phyloP scores from a whole-genome alignment of 2,888 invertebrate genomes.

The Xylophagus ater region DNA sequence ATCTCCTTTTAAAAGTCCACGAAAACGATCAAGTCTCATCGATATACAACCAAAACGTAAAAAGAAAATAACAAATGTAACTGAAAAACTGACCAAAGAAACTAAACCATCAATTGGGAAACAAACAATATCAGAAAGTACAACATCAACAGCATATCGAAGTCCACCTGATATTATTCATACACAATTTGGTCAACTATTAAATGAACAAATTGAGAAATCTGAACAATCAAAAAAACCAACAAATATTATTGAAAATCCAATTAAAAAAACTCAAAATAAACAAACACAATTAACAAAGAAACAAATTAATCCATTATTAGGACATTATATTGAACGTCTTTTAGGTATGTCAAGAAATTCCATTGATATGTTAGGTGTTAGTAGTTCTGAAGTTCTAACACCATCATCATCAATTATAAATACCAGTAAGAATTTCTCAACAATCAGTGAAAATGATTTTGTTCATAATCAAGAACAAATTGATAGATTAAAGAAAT shows the following conservation, averaged over 20 bases:
- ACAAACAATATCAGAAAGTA: constrained; percentile 17
- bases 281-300: neutral
- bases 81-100: constrained; percentile 17
- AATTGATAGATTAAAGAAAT: constrained; percentile 27
- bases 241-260: neutral
- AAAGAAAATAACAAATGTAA: constrained; percentile 4
- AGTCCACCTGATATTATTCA: constrained; percentile 24
- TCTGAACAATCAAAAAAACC: neutral
- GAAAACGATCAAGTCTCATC: constrained; percentile 8
- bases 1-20: constrained; percentile 20
- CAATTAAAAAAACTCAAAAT: neutral
- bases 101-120: constrained; percentile 14
- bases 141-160: constrained; percentile 30
- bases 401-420: constrained; percentile 42
- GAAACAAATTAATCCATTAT: constrained; percentile 29
- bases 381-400: constrained; percentile 40
- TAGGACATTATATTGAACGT: constrained; percentile 41
- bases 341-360: constrained; percentile 43
- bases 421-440: constrained; percentile 35
- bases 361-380: constrained; percentile 40
- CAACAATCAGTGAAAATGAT: constrained; percentile 17
- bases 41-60: constrained; percentile 8
- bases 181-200: constrained; percentile 8
- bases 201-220: neutral
- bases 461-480: constrained; percentile 19